Evolutionary conservation across 2,797 vertebrate species (phyloP).

Genomic region (Poeciliopsis gracilis): DNA sequence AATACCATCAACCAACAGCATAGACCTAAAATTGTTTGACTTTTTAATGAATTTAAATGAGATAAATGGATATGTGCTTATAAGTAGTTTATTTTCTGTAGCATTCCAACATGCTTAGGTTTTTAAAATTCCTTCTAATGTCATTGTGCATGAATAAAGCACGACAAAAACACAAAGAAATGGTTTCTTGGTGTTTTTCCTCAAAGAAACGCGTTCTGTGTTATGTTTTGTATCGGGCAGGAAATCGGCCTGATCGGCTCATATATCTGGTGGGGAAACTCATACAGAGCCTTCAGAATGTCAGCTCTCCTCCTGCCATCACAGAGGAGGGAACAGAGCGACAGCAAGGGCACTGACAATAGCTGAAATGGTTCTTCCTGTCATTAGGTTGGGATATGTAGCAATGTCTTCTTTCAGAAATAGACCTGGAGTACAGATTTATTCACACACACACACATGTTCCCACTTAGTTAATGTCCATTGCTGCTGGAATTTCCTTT

Average conservation of each 20-base stretch:
- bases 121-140: too few species aligned
- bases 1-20: neutral
- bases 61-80: neutral
- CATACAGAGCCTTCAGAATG: neutral
- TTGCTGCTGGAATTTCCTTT: neutral
- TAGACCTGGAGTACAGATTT: neutral
- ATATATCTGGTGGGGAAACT: neutral
- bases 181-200: too few species aligned
- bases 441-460: neutral
- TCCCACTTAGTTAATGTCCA: neutral
- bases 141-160: too few species aligned
- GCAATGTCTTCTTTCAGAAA: neutral
- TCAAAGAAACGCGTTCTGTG: too few species aligned
- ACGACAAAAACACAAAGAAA: too few species aligned
- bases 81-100: neutral
- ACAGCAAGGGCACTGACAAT: neutral
- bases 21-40: neutral
- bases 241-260: neutral
- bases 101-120: neutral
- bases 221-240: neutral
- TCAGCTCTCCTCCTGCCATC: neutral
- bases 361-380: neutral
- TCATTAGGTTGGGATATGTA: neutral
- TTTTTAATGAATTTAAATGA: neutral
- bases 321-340: neutral